A percentile compares a stretch with the other conserved stretches of the same genome.
phyloP scores from a whole-genome alignment of 2,888 invertebrate species.

The Caenorhabditis virilis region DNA sequence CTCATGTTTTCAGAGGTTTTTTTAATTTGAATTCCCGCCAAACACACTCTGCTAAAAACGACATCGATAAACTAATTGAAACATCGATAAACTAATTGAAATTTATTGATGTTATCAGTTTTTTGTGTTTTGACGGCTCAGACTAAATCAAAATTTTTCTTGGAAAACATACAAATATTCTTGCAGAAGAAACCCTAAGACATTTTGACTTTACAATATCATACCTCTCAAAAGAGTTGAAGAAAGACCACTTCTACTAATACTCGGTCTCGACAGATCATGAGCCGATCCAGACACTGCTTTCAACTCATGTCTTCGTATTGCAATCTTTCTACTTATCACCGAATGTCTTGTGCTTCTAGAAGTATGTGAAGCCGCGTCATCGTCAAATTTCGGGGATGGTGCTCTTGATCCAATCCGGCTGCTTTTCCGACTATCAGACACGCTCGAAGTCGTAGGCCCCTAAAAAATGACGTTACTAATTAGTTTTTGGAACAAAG shows the following conservation, averaged over 20 bases:
- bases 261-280: constrained; percentile 9
- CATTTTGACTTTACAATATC: no score
- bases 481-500: no score
- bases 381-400: constrained; percentile 24
- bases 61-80: no score
- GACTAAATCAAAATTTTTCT: no score
- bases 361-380: constrained; percentile 33
- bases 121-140: no score
- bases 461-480: constrained; percentile 8
- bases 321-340: constrained; percentile 46
- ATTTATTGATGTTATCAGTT: no score
- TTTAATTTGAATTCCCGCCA: no score
- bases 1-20: no score
- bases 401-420: constrained; percentile 17
- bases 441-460: constrained; percentile 16
- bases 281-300: constrained; percentile 24
- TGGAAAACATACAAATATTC: background rate
- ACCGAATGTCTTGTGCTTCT: constrained; percentile 37
- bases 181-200: background rate
- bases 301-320: constrained; percentile 34
- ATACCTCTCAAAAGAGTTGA: background rate
- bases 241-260: constrained; percentile 9
- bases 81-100: no score
- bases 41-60: no score
- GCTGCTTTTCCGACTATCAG: constrained; percentile 23